Percentiles rank a stretch among this genome's conserved stretches.
These are phyloP conservation scores for Popillia japonica DNA, from an alignment of 1,140 invertebrate genomes.

Conservation along the genomic window DNA sequence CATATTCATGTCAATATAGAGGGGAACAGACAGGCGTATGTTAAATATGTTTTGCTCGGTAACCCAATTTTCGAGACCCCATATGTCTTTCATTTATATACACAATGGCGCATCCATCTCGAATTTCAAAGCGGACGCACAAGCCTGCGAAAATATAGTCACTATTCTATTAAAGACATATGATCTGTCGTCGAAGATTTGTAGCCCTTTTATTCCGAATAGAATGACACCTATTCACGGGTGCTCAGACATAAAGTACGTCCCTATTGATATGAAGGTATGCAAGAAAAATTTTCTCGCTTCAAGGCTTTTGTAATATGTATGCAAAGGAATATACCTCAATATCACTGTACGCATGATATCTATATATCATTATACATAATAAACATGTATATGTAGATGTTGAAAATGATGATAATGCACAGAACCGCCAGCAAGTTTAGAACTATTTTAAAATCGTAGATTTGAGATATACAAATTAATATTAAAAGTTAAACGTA, in stretches of 20 bases:
- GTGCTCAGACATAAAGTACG: slow-evolving; percentile 8
- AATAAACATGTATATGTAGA: too few relatives aligned
- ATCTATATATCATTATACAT: too few relatives aligned
- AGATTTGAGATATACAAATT: too few relatives aligned
- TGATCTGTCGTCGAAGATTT: slow-evolving; percentile 31
- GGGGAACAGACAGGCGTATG: background rate
- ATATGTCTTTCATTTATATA: slow-evolving; percentile 34
- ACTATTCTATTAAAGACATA: slow-evolving; percentile 28
- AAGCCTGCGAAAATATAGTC: slow-evolving; percentile 26
- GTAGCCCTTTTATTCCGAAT: slow-evolving; percentile 31
- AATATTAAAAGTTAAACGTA: too few relatives aligned
- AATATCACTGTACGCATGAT: too few relatives aligned
- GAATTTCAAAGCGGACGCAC: slow-evolving; percentile 24
- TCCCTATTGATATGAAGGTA: background rate
- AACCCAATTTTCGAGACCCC: slow-evolving; percentile 16
- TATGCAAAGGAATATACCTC: background rate
- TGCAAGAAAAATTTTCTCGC: slow-evolving; percentile 10
- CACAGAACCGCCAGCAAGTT: too few relatives aligned
- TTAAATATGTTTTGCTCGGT: background rate
- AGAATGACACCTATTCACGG: slow-evolving; percentile 27
- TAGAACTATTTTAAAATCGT: too few relatives aligned
- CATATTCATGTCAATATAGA: too few relatives aligned
- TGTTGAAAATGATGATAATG: too few relatives aligned
- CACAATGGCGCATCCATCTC: slow-evolving; percentile 26
- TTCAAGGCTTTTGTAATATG: background rate